These are phyloP conservation scores for Cartodere bifasciata DNA, from an alignment of 2,888 invertebrate species.

Conservation along the genomic window DNA sequence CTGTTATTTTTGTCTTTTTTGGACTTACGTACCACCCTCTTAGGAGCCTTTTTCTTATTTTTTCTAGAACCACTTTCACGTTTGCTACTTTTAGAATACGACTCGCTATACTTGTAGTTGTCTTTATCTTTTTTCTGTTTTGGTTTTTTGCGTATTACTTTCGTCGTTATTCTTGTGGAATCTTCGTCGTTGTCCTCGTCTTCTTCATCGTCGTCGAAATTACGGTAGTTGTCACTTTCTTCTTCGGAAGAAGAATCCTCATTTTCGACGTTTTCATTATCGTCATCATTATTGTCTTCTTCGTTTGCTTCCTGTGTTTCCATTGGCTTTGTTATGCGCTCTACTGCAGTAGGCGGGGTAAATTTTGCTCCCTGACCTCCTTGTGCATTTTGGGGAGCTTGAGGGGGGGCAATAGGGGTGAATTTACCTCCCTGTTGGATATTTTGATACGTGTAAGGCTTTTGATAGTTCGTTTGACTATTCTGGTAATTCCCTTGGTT, in stretches of 20 bases:
- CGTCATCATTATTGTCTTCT: constrained; percentile 14
- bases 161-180: constrained; percentile 13
- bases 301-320: constrained; percentile 11
- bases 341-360: constrained; percentile 10
- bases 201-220: constrained; percentile 15
- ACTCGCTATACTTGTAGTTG: constrained; percentile 20
- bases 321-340: constrained; percentile 14
- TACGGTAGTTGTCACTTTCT: constrained; percentile 11
- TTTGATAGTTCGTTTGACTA: no score
- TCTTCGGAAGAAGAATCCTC: constrained; percentile 12
- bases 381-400: constrained; percentile 1
- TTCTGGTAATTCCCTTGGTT: neutral
- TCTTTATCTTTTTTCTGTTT: constrained; percentile 17
- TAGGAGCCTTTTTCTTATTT: no score
- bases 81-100: no score
- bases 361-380: constrained; percentile 7
- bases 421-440: no score
- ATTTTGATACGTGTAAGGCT: no score
- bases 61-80: no score
- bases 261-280: constrained; percentile 13
- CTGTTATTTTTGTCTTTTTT: no score
- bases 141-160: no score
- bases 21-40: no score
- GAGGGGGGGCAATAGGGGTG: no score
- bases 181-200: constrained; percentile 15